Percentiles rank a stretch among this genome's conserved stretches.
Conservation (phyloP, 2,888 invertebrate species). For the Macaria liturata region DNA sequence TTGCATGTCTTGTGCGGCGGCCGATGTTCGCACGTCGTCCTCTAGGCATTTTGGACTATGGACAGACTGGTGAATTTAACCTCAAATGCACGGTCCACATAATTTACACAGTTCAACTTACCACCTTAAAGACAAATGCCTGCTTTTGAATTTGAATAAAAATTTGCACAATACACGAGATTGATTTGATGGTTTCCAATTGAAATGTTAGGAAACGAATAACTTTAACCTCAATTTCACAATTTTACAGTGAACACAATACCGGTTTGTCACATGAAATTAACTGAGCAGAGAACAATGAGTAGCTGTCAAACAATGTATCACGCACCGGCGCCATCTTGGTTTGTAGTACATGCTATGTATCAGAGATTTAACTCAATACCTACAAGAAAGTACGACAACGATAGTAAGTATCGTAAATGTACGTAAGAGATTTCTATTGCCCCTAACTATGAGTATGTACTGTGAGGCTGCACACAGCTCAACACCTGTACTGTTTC, state of each 20-base stretch:
- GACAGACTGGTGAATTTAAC: constrained; percentile 38
- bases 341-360: too few relatives aligned
- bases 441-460: too few relatives aligned
- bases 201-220: constrained; percentile 25
- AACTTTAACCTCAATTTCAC: constrained; percentile 27
- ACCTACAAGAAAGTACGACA: too few relatives aligned
- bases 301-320: not conserved
- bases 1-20: constrained; percentile 38
- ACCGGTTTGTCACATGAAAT: constrained; percentile 27
- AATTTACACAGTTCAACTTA: constrained; percentile 37
- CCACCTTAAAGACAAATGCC: constrained; percentile 38
- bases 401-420: too few relatives aligned
- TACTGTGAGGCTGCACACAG: too few relatives aligned
- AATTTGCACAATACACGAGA: constrained; percentile 1
- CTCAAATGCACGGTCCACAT: constrained; percentile 37
- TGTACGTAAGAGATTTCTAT: too few relatives aligned
- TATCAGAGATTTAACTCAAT: too few relatives aligned
- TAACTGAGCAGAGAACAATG: constrained; percentile 15
- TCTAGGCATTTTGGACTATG: constrained; percentile 41
- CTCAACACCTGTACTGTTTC: too few relatives aligned
- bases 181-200: constrained; percentile 23
- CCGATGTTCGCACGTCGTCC: constrained; percentile 42
- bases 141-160: constrained; percentile 25
- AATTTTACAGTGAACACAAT: constrained; percentile 21
- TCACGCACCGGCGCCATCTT: constrained; percentile 2